Evolutionary conservation across 30 jellyfish, hydroid and myxozoan species (phyloP).

Genomic region (Mastigias papua): DNA sequence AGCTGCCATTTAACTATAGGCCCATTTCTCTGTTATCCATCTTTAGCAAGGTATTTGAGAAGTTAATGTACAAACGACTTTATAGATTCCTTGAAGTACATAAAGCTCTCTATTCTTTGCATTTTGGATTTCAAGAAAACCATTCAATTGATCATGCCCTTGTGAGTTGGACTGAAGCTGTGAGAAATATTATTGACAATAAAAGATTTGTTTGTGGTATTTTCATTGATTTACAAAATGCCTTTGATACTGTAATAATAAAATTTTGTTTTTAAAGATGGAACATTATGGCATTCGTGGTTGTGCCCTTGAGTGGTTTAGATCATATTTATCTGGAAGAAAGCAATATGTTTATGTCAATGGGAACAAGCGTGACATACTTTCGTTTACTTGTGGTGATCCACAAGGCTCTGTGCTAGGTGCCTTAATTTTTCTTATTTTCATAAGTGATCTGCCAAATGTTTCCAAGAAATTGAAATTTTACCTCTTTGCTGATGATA

Average conservation of each 20-base stretch:
- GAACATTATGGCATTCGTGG: neutral
- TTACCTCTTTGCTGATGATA: neutral
- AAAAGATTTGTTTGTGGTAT: constrained; percentile 13
- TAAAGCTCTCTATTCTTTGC: neutral
- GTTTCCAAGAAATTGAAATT: neutral
- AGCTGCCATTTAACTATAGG: neutral
- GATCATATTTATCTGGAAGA: neutral
- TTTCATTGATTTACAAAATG: constrained; percentile 38
- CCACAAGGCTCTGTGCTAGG: neutral
- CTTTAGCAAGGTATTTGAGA: neutral
- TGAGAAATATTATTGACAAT: constrained; percentile 1
- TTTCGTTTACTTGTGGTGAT: neutral
- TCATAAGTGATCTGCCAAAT: neutral
- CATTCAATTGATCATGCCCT: constrained; percentile 39
- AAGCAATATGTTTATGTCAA: neutral
- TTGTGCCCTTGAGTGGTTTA: neutral
- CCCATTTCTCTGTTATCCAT: neutral
- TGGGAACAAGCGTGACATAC: neutral
- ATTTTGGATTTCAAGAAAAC: constrained; percentile 13
- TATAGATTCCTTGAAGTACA: neutral
- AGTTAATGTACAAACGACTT: neutral
- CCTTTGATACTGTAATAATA: constrained; percentile 27
- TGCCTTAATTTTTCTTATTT: neutral
- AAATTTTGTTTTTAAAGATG: too few species aligned
- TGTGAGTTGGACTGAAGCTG: constrained; percentile 19